Conservation (phyloP, 92 coral and sea anemone genomes). For the Palythoa grandiflora region DNA sequence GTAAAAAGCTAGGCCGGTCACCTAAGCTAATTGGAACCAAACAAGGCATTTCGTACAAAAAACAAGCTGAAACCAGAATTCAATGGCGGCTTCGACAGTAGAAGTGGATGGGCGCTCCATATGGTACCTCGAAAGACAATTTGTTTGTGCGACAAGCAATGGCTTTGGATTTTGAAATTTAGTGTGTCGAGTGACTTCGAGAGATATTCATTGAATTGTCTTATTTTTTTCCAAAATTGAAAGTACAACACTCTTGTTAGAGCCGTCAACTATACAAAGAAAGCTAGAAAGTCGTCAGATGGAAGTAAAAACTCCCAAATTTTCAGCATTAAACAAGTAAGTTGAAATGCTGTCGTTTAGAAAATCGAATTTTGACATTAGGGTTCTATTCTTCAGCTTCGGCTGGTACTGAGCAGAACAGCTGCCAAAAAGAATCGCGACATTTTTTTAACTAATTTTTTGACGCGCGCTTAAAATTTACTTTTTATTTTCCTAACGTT, state of each 20-base stretch:
- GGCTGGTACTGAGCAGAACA: conserved; percentile 1
- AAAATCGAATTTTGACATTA: neutral
- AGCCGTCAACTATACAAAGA: neutral
- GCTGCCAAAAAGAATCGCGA: conserved; percentile 28
- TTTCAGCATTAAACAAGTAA: conserved; percentile 21
- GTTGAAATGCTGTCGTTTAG: neutral
- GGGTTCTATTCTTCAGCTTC: neutral
- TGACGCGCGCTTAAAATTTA: neutral
- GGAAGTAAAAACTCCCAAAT: neutral
- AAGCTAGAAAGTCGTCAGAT: conserved; percentile 12
- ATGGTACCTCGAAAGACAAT: neutral
- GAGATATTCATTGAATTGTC: neutral
- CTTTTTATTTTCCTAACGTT: neutral
- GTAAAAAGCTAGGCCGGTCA: neutral
- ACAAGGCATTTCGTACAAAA: conserved; percentile 4
- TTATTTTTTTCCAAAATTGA: neutral
- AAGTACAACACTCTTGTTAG: neutral
- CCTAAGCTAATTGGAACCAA: neutral
- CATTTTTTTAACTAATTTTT: neutral
- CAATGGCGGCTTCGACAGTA: conserved; percentile 3
- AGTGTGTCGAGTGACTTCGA: conserved; percentile 2
- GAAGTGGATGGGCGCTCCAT: neutral
- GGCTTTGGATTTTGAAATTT: neutral
- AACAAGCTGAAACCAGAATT: neutral
- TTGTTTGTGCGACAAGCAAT: neutral